phyloP scores from a whole-genome alignment of 2,113 vertebrate species.

The Pygathrix nemaeus region DNA sequence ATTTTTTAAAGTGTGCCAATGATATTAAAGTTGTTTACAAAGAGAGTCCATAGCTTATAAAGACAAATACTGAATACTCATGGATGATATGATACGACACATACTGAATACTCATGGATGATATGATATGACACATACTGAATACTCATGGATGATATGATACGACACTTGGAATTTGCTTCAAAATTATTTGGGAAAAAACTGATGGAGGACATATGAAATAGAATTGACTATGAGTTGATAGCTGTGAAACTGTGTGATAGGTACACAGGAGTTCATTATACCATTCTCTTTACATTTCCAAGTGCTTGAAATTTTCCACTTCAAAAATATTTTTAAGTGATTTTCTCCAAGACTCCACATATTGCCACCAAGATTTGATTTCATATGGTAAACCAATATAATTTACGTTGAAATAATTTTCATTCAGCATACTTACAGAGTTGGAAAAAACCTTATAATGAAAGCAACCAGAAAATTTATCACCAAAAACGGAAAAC shows the following conservation, averaged over 20 bases:
- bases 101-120: too few species aligned
- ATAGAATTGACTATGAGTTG: background rate
- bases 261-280: background rate
- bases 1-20: background rate
- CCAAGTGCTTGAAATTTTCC: background rate
- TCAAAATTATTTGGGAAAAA: background rate
- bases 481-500: background rate
- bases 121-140: background rate
- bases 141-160: too few species aligned
- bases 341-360: background rate
- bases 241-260: background rate
- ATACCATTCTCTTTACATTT: background rate
- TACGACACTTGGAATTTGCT: background rate
- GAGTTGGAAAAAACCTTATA: background rate
- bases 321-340: background rate
- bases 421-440: background rate
- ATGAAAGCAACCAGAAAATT: background rate
- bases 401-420: background rate
- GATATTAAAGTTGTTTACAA: background rate
- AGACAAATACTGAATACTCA: background rate
- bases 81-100: background rate
- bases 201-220: background rate
- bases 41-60: background rate
- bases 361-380: background rate
- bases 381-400: background rate